Conservation (phyloP, 2,797 vertebrate species). For the Acrocephalus scirpaceus region DNA sequence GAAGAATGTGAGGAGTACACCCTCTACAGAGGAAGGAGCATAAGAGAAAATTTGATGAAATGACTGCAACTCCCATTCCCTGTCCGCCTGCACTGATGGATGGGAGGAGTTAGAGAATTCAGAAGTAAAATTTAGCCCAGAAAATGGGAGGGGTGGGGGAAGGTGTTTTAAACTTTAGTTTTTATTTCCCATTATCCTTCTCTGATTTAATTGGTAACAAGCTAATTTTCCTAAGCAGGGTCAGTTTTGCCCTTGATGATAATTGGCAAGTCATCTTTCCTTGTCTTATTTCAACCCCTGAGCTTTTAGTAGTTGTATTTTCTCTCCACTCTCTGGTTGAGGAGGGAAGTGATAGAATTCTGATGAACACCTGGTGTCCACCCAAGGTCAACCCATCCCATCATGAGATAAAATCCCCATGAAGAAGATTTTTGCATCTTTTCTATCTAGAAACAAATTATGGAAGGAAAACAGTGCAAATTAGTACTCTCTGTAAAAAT, state of each 20-base stretch:
- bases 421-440: neutral
- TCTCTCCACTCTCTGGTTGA: neutral
- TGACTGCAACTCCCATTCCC: neutral
- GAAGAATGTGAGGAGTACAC: neutral
- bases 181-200: neutral
- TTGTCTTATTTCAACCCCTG: neutral
- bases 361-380: neutral
- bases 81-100: too few relatives aligned
- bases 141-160: neutral
- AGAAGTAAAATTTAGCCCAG: neutral
- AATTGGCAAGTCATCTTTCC: neutral
- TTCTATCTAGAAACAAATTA: neutral
- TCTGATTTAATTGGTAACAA: neutral
- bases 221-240: neutral
- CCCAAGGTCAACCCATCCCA: neutral
- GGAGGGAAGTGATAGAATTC: neutral
- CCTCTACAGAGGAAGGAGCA: neutral
- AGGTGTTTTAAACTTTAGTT: neutral
- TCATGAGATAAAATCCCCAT: neutral
- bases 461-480: neutral
- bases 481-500: neutral
- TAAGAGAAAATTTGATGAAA: neutral
- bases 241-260: neutral
- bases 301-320: neutral
- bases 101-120: neutral